These are phyloP conservation scores for Phyllotreta cruciferae DNA, from an alignment of 2,888 invertebrate species.

Conservation along the genomic window DNA sequence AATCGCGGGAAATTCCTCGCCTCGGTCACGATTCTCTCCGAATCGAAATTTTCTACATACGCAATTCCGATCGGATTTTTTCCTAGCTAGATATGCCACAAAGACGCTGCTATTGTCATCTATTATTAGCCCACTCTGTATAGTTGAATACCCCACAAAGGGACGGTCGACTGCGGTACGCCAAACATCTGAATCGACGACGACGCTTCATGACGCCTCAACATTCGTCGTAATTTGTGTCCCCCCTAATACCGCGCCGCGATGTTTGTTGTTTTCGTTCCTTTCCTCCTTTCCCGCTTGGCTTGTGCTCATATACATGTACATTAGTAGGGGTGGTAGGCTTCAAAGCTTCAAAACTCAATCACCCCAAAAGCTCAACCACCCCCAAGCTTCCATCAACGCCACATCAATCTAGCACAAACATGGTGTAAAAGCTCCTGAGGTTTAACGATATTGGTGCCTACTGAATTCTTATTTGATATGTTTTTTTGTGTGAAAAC, in stretches of 20 bases:
- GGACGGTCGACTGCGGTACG: slow-evolving; percentile 32
- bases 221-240: slow-evolving; percentile 34
- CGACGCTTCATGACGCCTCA: slow-evolving; percentile 46
- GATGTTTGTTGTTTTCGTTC: slow-evolving; percentile 24
- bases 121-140: slow-evolving; percentile 18
- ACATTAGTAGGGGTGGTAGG: slow-evolving; percentile 1
- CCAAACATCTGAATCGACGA: slow-evolving; percentile 44
- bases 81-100: neutral
- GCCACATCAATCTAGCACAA: no score
- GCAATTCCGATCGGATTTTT: no score
- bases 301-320: slow-evolving; percentile 10
- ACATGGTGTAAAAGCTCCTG: no score
- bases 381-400: no score
- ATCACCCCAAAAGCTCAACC: no score
- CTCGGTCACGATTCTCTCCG: no score
- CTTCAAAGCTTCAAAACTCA: no score
- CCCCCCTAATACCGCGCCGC: slow-evolving; percentile 39
- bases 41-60: no score
- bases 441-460: no score
- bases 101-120: neutral
- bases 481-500: no score
- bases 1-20: no score
- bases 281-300: slow-evolving; percentile 21
- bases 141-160: slow-evolving; percentile 30
- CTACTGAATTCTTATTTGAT: no score